These are phyloP conservation scores for Pachycephus smyrnensis DNA, from an alignment of 2,888 invertebrate species.

Conservation along the genomic window DNA sequence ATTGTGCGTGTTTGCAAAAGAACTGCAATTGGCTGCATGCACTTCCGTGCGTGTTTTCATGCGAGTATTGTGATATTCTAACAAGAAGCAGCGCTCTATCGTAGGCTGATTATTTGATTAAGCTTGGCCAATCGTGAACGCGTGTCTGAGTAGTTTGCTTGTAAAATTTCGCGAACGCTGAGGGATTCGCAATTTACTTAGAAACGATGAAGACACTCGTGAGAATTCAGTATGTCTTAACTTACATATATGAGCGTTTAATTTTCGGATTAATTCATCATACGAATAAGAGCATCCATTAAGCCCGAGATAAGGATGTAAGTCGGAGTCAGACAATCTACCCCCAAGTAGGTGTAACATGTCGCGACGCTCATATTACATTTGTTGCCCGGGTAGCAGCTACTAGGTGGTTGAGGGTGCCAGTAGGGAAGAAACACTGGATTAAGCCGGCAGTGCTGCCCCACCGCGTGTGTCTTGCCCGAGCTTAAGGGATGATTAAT, in stretches of 20 bases:
- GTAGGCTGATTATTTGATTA: background rate
- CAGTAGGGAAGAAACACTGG: conserved; percentile 38
- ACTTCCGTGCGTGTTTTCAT: background rate
- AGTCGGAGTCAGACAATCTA: conserved; percentile 33
- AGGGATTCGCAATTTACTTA: background rate
- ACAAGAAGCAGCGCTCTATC: background rate
- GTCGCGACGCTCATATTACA: conserved; percentile 34
- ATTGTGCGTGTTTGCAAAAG: background rate
- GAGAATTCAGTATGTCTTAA: background rate
- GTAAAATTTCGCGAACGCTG: background rate
- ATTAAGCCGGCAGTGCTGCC: conserved; percentile 52
- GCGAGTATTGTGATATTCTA: background rate
- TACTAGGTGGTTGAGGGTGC: conserved; percentile 11
- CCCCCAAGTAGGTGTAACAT: conserved; percentile 33
- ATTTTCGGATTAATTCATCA: conserved; percentile 39
- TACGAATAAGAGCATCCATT: conserved; percentile 31
- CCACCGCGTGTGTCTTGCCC: conserved; percentile 51
- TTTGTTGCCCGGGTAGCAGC: conserved; percentile 25
- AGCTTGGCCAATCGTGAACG: background rate
- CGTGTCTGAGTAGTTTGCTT: background rate
- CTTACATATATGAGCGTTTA: conserved; percentile 10
- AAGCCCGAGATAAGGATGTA: conserved; percentile 26
- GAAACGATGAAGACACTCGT: background rate
- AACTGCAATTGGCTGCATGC: background rate
- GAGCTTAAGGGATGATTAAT: conserved; percentile 62